These are phyloP conservation scores for Gymnocephalus cernua DNA, from an alignment of 2,113 vertebrate species.

Conservation along the genomic window DNA sequence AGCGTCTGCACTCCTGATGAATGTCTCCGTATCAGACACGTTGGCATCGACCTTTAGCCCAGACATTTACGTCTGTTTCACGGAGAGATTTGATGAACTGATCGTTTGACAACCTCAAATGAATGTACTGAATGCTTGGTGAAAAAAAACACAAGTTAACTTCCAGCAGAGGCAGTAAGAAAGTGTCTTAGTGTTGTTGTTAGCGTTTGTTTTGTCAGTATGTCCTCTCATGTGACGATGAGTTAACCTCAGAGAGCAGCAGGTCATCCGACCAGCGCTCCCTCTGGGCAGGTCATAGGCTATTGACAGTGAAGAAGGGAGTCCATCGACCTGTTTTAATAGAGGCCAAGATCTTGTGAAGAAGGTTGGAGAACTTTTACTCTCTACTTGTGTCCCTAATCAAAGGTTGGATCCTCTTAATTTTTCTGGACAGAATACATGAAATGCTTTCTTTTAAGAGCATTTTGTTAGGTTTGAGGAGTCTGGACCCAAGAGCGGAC, in stretches of 20 bases:
- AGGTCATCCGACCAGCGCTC: not conserved
- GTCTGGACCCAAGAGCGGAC: no score
- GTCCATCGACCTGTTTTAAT: constrained; percentile 23
- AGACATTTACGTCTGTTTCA: constrained; percentile 34
- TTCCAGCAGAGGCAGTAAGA: no score
- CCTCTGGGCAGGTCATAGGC: constrained; percentile 18
- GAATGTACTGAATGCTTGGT: no score
- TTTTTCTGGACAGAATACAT: not conserved
- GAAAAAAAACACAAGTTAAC: no score
- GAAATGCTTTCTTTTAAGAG: not conserved
- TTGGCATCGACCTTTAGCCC: constrained; percentile 32
- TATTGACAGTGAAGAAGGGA: constrained; percentile 5
- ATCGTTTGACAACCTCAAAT: no score
- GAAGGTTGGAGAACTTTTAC: not conserved
- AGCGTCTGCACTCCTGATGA: constrained; percentile 28
- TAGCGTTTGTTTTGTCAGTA: not conserved
- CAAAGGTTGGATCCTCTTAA: no score
- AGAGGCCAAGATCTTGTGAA: constrained; percentile 30
- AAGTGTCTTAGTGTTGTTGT: not conserved
- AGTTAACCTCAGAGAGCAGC: not conserved
- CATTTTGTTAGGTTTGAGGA: no score
- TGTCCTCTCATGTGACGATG: not conserved
- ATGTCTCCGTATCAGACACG: not conserved
- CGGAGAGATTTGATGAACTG: no score
- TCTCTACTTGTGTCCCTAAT: not conserved